Percentiles rank a stretch among this genome's conserved stretches.
phyloP scores from a whole-genome alignment of 2,888 invertebrate species.

The Drosophila longiperda region DNA sequence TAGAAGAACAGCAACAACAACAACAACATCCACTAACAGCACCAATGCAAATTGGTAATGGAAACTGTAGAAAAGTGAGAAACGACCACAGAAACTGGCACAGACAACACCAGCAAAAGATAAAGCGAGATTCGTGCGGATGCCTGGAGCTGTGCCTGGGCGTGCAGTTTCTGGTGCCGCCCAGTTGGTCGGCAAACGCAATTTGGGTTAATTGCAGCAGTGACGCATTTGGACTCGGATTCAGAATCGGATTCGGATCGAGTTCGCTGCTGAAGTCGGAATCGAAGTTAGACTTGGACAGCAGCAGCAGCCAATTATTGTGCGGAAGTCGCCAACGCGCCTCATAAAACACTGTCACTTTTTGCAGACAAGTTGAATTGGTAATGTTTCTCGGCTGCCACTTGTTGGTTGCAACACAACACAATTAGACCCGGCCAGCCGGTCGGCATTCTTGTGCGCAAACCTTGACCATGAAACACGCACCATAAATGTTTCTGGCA shows the following conservation, averaged over 20 bases:
- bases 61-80: constrained; percentile 32
- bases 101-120: constrained; percentile 41
- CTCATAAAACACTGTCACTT: constrained; percentile 76
- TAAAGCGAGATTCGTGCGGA: constrained; percentile 63
- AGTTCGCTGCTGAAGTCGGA: not conserved
- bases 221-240: constrained; percentile 46
- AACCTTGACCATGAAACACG: constrained; percentile 76
- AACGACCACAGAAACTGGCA: constrained; percentile 58
- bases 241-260: not conserved
- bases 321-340: constrained; percentile 58
- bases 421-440: constrained; percentile 42
- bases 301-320: constrained; percentile 57
- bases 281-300: not conserved
- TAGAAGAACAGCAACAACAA: not conserved
- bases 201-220: constrained; percentile 74
- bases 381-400: constrained; percentile 11
- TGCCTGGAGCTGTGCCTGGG: constrained; percentile 55
- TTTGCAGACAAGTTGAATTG: constrained; percentile 37
- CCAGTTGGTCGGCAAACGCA: constrained; percentile 55
- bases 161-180: constrained; percentile 47
- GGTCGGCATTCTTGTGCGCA: constrained; percentile 64
- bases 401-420: constrained; percentile 36
- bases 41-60: constrained; percentile 66
- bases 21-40: not conserved
- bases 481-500: constrained; percentile 58